Evolutionary conservation across 1,140 invertebrate species (phyloP), one percentile per base, ranked within the genome.

Genomic region (Zaprionus nigranus): DNA sequence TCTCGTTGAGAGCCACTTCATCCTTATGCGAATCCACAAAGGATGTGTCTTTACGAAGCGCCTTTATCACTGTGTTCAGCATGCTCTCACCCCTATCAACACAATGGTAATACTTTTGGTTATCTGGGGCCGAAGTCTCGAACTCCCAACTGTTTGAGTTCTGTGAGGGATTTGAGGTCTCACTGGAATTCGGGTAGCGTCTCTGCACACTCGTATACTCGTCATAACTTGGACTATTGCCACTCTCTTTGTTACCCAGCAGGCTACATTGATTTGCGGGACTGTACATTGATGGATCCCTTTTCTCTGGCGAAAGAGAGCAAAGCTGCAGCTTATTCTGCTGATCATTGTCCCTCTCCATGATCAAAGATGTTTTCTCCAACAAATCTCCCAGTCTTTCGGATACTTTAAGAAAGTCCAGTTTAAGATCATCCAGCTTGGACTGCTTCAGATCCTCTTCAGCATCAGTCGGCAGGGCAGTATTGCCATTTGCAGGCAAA

Each of bases 281-380:
- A 30, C 70, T 80, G 20, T 86, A 61, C 2, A 70, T 84, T 5
- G 77, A 84, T 28, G 75, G 61, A 62, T 62, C 46, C 26, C 63
- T 73, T 49, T 77, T 69, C 4, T 72, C 62, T 15, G 84, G 84
- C 2, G 75, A 90, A n/a, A 84, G 43, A 5, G 81, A 77, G 20
- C 74, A 63, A 0, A 81, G 36, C 30, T 79, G 85, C 9, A 60
- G 53, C n/a, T 85, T 88, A 12, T 36, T 75, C 36, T 90, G 81
- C 12, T 88, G 81, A 11, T 78, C 82, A 11, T 87, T 90, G 6
- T 91, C 85, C 36, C 83, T 74, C 66, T 92, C 82, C 78, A 92
- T 86, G n/a, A 92, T 92, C 24, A 91, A 62, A 17, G 82, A 91
- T 3, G 91, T 92, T 58, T 92, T 92, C 49, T 86, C 81, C 2